Base-by-base conservation (phyloP, 2,113 vertebrate species). In the Sturnus vulgaris region DNA sequence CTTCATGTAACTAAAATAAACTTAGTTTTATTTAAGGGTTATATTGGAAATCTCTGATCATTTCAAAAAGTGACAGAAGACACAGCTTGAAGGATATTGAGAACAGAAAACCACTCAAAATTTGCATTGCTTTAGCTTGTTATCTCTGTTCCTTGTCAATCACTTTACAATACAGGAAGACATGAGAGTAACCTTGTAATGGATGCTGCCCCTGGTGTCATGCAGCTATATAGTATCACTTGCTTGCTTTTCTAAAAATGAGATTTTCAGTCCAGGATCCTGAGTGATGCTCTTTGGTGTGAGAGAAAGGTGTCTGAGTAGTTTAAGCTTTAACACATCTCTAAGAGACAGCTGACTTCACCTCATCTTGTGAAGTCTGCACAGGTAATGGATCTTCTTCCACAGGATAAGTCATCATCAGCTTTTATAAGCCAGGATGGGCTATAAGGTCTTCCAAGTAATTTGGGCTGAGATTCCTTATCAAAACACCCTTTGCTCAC, bases 171-270 rank as follows among this genome's bases (percentile, higher is more conserved):
- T 18, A 64, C 11, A 63, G 39, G 10, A 77, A 35, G 53, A 84
- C 3, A 3, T 12, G 12, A 84, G 35, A 68, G 25, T 37, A 90
- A 77, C 55, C 18, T 60, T 10, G 20, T n/a, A 86, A 68, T 8
- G 17, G 24, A 56, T 50, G 40, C 14, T 70, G 82, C 1, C 37
- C 14, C 20, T 44, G 20, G 20, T 83, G 63, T 77, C 55, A n/a
- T 8, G 7, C 35, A 86, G 25, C 44, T 66, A 4, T 60, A 35
- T 31, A 0, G 0, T 31, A 70, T 31, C 3, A 0, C 35, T 35
- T 37, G 10, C 13, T 63, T 47, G 47, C 46, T 61, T 68, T 50
- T 81, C 53, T 59, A 25, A 89, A 77, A 84, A 46, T 35, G 9
- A 25, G 6, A 7, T 65, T 56, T 70, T 70, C 37, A 22, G 69